Percentiles rank a stretch among this genome's conserved stretches.
Evolutionary conservation across 2,888 invertebrate species (phyloP).

Genomic region (Macrophya alboannulata): DNA sequence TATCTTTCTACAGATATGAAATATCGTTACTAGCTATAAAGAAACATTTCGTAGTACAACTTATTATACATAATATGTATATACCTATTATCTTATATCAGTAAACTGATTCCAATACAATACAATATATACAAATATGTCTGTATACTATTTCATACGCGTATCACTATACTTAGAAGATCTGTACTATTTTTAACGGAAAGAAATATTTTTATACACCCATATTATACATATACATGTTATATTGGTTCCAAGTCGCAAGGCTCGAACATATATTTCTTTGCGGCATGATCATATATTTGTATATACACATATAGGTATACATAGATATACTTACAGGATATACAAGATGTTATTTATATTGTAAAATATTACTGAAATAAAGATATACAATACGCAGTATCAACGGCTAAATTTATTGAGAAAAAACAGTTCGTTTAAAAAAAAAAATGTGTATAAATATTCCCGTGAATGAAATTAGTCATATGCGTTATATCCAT

Average conservation of each 20-base stretch:
- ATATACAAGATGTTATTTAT: background rate
- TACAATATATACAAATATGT: background rate
- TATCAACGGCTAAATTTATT: background rate
- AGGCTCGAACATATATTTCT: background rate
- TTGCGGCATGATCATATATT: background rate
- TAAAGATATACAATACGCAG: background rate
- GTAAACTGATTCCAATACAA: background rate
- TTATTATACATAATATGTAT: constrained; percentile 25
- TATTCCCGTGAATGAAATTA: constrained; percentile 11
- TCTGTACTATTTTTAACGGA: constrained; percentile 26
- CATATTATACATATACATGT: background rate
- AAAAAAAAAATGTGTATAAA: background rate
- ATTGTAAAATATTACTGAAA: constrained; percentile 3
- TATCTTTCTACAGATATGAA: constrained; percentile 81
- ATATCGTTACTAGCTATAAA: constrained; percentile 1
- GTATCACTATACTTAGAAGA: background rate
- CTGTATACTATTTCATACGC: background rate
- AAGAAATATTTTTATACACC: constrained; percentile 16
- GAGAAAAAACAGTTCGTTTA: constrained; percentile 1
- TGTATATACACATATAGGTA: background rate
- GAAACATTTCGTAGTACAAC: background rate
- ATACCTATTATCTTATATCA: background rate
- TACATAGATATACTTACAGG: background rate
- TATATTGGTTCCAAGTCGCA: background rate
- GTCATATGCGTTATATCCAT: background rate